A percentile compares a stretch with the other conserved stretches of the same genome.
Conservation (phyloP, 2,888 invertebrate species). For the Zaprionus bogoriensis region DNA sequence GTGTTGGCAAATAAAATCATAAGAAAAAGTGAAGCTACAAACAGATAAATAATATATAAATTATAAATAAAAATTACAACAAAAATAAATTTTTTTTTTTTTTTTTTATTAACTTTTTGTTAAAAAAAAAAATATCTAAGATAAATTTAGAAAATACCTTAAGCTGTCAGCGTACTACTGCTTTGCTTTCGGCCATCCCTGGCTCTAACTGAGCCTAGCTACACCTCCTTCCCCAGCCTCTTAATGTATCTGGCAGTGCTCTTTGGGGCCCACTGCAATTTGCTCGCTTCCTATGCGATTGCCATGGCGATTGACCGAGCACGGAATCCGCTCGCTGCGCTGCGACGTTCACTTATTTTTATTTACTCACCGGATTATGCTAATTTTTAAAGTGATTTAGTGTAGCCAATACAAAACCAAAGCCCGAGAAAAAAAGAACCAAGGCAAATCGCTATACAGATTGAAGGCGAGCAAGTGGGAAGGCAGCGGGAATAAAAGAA, state of each 20-base stretch:
- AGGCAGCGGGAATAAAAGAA: conserved; percentile 6
- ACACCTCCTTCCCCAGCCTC: not conserved
- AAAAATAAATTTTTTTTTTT: too few species aligned
- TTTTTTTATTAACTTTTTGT: too few species aligned
- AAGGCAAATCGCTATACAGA: conserved; percentile 24
- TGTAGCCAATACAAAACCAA: conserved; percentile 62
- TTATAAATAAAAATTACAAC: too few species aligned
- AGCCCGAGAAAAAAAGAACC: conserved; percentile 21
- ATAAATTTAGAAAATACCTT: too few species aligned
- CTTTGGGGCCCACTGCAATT: conserved; percentile 33
- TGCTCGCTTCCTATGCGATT: conserved; percentile 32
- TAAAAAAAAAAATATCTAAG: too few species aligned
- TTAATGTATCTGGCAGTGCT: too few species aligned
- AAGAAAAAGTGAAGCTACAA: not conserved
- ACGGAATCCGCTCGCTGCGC: conserved; percentile 35
- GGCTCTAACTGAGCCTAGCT: not conserved
- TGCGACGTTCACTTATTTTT: conserved; percentile 69
- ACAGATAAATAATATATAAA: too few species aligned
- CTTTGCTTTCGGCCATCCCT: too few species aligned
- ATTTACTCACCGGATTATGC: conserved; percentile 77
- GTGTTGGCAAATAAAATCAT: not conserved
- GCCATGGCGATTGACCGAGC: conserved; percentile 40
- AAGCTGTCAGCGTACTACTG: too few species aligned
- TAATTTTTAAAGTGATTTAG: conserved; percentile 78
- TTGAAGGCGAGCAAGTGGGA: not conserved